Conservation (phyloP, 2,888 invertebrate species). For the Schizaphis graminum region DNA sequence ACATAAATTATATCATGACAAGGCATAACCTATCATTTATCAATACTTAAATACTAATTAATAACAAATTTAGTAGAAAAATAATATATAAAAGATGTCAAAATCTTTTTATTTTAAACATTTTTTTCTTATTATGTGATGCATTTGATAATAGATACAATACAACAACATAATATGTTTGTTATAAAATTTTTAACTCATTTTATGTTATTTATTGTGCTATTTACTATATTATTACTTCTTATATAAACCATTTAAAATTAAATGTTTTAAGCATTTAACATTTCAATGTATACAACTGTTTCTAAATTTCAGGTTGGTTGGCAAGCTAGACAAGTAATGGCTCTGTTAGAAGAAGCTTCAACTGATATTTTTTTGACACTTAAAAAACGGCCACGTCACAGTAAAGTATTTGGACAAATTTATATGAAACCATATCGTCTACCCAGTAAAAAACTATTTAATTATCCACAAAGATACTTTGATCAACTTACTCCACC, state of each 20-base stretch:
- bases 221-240: not conserved
- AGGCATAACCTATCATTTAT: not conserved
- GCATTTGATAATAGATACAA: not conserved
- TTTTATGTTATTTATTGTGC: not conserved
- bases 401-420: slow-evolving; percentile 84
- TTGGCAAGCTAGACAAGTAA: slow-evolving; percentile 85
- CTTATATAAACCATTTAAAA: not conserved
- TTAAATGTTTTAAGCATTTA: not conserved
- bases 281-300: slow-evolving; percentile 30
- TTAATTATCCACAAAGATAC: slow-evolving; percentile 75
- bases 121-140: not conserved
- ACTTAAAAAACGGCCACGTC: slow-evolving; percentile 85
- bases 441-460: slow-evolving; percentile 80
- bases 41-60: not conserved
- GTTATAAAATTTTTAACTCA: not conserved
- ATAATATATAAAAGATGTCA: not conserved
- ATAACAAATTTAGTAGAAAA: not conserved
- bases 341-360: slow-evolving; percentile 81
- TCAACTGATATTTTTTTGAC: slow-evolving; percentile 86
- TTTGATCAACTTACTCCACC: slow-evolving; percentile 80
- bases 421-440: slow-evolving; percentile 82
- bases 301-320: slow-evolving; percentile 75
- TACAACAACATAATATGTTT: not conserved
- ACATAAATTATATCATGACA: not conserved
- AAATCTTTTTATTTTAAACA: not conserved